Percentiles rank a stretch among this genome's conserved stretches.
These are phyloP conservation scores for Artibeus jamaicensis DNA, from an alignment of 2,797 vertebrate genomes.

Conservation along the genomic window DNA sequence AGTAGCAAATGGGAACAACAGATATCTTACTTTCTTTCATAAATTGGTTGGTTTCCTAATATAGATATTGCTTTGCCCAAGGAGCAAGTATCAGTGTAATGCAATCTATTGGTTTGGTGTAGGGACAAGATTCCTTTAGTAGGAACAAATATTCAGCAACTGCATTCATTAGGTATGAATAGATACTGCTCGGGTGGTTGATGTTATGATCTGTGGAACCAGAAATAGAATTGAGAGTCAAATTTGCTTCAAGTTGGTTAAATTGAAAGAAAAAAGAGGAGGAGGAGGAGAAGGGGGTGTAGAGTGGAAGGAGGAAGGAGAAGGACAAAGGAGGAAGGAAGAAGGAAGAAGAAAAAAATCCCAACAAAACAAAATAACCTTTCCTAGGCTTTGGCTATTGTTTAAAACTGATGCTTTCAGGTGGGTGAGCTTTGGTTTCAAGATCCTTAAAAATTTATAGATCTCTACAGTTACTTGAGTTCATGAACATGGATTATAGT, in stretches of 20 bases:
- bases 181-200: neutral
- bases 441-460: neutral
- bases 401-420: neutral
- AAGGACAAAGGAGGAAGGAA: no score
- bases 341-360: no score
- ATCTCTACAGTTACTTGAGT: neutral
- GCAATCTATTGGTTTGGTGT: neutral
- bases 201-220: neutral
- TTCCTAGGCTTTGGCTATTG: neutral
- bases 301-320: no score
- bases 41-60: neutral
- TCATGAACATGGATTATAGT: neutral
- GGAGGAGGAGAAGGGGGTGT: no score
- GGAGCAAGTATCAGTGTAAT: neutral
- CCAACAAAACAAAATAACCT: neutral
- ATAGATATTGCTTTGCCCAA: neutral
- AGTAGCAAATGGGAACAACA: neutral
- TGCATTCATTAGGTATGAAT: neutral
- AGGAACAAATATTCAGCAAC: neutral
- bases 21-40: neutral
- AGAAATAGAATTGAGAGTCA: neutral
- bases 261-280: no score
- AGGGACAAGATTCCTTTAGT: neutral
- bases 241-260: neutral
- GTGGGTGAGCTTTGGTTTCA: neutral